Evolutionary conservation across 1,140 invertebrate species (phyloP).

Genomic region (Diorhabda carinulata): DNA sequence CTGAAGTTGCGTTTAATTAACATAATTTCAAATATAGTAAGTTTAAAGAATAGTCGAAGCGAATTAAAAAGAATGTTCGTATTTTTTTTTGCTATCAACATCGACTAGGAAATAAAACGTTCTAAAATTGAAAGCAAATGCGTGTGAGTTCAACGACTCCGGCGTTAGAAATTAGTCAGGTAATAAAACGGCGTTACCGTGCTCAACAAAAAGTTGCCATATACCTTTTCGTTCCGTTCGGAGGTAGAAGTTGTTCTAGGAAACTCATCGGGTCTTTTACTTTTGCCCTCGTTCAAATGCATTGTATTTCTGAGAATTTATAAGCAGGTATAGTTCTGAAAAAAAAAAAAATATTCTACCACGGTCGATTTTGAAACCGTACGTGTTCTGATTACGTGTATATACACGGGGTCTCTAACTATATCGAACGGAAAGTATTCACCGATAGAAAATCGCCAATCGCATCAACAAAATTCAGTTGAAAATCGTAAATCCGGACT

Average conservation of each 20-base stretch:
- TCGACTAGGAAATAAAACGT: not conserved
- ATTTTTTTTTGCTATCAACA: not conserved
- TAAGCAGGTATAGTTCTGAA: not conserved
- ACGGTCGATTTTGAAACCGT: too few relatives aligned
- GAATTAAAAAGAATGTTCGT: not conserved
- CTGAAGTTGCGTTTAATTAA: too few relatives aligned
- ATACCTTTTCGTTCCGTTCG: not conserved
- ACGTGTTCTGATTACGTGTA: too few relatives aligned
- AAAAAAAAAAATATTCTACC: too few relatives aligned
- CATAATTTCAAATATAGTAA: too few relatives aligned
- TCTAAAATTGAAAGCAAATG: constrained; percentile 1
- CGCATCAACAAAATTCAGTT: too few relatives aligned
- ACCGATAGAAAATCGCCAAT: too few relatives aligned
- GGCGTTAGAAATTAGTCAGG: constrained; percentile 7
- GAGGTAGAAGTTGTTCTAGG: constrained; percentile 3
- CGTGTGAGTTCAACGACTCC: constrained; percentile 7
- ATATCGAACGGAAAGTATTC: too few relatives aligned
- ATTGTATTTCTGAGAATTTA: not conserved
- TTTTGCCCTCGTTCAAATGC: not conserved
- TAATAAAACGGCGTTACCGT: constrained; percentile 7
- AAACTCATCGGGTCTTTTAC: not conserved
- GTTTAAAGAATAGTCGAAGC: too few relatives aligned
- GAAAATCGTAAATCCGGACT: too few relatives aligned
- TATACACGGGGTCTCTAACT: too few relatives aligned
- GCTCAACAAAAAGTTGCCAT: not conserved